A percentile compares a stretch with the other conserved stretches of the same genome.
These are phyloP conservation scores for Dendrocincla tyrannina DNA, from an alignment of 2,797 vertebrate genomes.

Conservation along the genomic window DNA sequence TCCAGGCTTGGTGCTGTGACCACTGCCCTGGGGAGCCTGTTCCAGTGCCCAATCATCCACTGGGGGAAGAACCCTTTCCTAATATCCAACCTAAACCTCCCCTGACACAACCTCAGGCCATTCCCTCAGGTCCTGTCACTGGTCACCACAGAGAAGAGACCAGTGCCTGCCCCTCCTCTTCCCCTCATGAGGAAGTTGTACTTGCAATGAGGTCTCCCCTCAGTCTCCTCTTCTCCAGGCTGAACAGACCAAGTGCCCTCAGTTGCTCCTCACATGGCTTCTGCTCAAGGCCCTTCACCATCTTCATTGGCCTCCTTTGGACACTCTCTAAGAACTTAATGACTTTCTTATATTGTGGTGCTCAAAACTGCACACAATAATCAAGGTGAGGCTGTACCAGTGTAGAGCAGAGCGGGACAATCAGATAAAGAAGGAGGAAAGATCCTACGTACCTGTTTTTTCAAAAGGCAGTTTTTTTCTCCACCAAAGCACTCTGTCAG, in stretches of 20 bases:
- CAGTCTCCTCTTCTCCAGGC: background rate
- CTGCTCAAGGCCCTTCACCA: background rate
- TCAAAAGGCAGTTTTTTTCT: constrained; percentile 77
- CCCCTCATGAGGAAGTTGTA: background rate
- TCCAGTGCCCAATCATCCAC: background rate
- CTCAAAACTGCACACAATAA: background rate
- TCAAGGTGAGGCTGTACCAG: background rate
- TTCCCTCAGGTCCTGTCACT: background rate
- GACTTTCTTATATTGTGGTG: background rate
- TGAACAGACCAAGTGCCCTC: background rate
- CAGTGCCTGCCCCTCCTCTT: background rate
- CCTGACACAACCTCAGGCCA: background rate
- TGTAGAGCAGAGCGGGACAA: background rate
- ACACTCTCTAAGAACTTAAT: too few relatives aligned
- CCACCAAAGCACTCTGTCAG: constrained; percentile 84
- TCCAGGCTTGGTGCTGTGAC: background rate
- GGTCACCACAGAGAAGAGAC: background rate
- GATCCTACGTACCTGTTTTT: constrained; percentile 69
- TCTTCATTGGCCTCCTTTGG: background rate
- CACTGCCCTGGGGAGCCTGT: background rate
- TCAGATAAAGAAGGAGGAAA: background rate
- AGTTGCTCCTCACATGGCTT: accelerated
- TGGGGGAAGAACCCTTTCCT: background rate
- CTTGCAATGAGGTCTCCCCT: background rate
- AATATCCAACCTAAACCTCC: background rate